Evolutionary conservation across 1,140 invertebrate species (phyloP).

Genomic region (Lepidurus arcticus): DNA sequence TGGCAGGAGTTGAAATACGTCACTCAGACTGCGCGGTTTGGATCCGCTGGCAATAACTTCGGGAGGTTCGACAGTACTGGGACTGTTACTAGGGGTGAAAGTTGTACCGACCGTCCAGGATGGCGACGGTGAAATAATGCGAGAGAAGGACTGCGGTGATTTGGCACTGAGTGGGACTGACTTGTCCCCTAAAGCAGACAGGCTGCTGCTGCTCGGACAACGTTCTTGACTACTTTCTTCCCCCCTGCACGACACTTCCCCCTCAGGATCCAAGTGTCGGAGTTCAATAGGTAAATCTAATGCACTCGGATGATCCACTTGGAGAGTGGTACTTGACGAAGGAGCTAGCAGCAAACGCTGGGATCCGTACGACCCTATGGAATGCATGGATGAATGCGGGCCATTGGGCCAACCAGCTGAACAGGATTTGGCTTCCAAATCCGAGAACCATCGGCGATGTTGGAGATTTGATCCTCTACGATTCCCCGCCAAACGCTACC

Average conservation of each 20-base stretch:
- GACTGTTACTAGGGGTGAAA: constrained; percentile 32
- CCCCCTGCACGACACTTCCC: constrained; percentile 31
- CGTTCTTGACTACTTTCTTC: constrained; percentile 22
- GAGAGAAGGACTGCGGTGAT: background rate
- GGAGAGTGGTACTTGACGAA: constrained; percentile 8
- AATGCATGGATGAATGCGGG: constrained; percentile 47
- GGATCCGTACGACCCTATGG: constrained; percentile 21
- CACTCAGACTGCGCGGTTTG: constrained; percentile 35
- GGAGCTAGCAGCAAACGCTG: constrained; percentile 27
- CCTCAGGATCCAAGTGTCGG: constrained; percentile 69
- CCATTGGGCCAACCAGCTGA: constrained; percentile 44
- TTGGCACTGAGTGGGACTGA: background rate
- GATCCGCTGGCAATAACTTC: background rate
- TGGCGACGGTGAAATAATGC: background rate
- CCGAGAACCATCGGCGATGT: constrained; percentile 64
- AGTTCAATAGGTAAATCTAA: constrained; percentile 82
- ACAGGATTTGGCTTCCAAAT: constrained; percentile 56
- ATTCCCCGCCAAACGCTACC: constrained; percentile 67
- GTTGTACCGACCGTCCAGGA: constrained; percentile 36
- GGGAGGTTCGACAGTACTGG: background rate
- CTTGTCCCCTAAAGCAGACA: constrained; percentile 27
- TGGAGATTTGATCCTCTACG: constrained; percentile 51
- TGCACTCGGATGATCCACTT: constrained; percentile 50
- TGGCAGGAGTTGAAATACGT: constrained; percentile 34
- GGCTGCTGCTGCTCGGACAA: constrained; percentile 24